A percentile compares a stretch with the other conserved stretches of the same genome.
Conservation (phyloP, 2,888 invertebrate genomes). For the Baccha elongata region DNA sequence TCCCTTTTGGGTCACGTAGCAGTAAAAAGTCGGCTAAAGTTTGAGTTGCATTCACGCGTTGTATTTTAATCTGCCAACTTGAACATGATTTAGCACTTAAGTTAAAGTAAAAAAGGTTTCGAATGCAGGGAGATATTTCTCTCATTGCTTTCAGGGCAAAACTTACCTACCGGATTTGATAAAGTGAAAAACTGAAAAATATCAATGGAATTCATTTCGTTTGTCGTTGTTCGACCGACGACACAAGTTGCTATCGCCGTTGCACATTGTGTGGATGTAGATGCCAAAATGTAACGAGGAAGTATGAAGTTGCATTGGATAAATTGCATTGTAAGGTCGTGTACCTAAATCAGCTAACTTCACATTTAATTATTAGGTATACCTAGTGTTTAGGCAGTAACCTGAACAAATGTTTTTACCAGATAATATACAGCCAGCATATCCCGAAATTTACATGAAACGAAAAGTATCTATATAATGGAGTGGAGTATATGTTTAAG, state of each 20-base stretch:
- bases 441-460: no score
- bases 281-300: conserved; percentile 2
- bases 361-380: no score
- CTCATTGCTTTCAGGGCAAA: neutral
- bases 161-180: conserved; percentile 54
- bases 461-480: no score
- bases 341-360: no score
- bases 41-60: conserved; percentile 19
- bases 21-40: conserved; percentile 45
- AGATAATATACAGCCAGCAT: no score
- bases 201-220: conserved; percentile 66
- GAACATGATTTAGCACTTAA: conserved; percentile 72
- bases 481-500: no score
- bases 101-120: conserved; percentile 43
- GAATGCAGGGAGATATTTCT: conserved; percentile 19
- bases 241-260: neutral
- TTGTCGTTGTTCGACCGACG: conserved; percentile 14
- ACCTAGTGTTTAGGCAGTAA: no score
- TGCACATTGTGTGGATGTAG: neutral
- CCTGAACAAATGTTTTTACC: no score
- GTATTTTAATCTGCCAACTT: conserved; percentile 63
- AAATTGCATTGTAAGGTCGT: conserved; percentile 22
- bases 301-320: conserved; percentile 52
- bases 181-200: conserved; percentile 69
- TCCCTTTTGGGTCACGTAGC: conserved; percentile 63